Base-by-base conservation (phyloP, 37 sponge, comb jelly and placozoan species). In the Lycopodina hypogea region DNA sequence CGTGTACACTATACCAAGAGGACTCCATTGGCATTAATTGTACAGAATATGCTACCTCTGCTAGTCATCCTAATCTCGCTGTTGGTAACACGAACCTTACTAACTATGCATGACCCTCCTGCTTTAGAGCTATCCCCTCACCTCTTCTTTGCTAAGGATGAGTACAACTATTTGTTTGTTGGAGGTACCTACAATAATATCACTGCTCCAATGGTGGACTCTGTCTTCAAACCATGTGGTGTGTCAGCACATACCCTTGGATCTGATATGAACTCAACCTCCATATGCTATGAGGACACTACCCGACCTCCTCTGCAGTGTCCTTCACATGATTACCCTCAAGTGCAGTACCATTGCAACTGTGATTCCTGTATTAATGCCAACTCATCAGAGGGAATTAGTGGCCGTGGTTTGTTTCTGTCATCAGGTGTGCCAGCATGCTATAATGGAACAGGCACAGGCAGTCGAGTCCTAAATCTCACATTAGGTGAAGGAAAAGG, bases 31-130 rank as follows among this genome's bases (percentile, higher is more conserved):
- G 59, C 74, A 28, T 50, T 88, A 0, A 1, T 76, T 53, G 66
- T 91, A 0, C 92, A 83, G 65, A 83, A 76, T 72, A 23, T 83
- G 26, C 72, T 91, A 33, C 92, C 92, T 21, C 50, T 91, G 32
- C 21, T 65, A n/a, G 29, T 87, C 32, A 62, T 86, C 36, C 41
- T 28, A 32, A 32, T 79, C 34, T 86, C 74, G 15, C 81, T 91
- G 57, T 6, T 56, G 4, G 68, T 87, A 33, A 61, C 87, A 1
- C 38, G 37, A 35, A 22, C 14, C 34, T 75, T 91, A 24, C 59
- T 53, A 0, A 62, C 39, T 9, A 72, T 91, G 9, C 56, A 77
- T 3, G 72, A 87, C 67, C 92, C 80, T 42, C 78, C 87, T 64
- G 39, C 87, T 19, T 69, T 91, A 1, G 76, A 75, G 29, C 72